Base-by-base conservation (phyloP, 2,797 vertebrate species). In the Cuculus canorus region DNA sequence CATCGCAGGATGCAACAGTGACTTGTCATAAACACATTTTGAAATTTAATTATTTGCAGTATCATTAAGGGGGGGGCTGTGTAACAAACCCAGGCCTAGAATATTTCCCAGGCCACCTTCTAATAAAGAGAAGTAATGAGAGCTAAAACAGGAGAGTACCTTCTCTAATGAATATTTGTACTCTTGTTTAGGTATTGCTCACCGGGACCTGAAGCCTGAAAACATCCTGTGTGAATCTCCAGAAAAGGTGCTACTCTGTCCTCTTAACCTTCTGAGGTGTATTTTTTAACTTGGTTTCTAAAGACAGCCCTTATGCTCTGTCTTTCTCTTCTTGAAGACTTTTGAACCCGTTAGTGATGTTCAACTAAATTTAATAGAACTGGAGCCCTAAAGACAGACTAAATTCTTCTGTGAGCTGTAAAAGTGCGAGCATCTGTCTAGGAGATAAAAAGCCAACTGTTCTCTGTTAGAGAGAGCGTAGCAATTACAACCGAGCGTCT, bases 201-300 rank as follows among this genome's bases (percentile, higher is more conserved):
- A 99, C 82, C 98, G 99, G 54, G 99, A 99, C 96, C 98, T 99
- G 89, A 99, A 99, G 96, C 98, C 99, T 90, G 99, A 99, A 97
- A 99, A 99, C 96, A 99, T 99, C 96, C 97, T 99, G 63, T 99
- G 99, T 90, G 99, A 99, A 98, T 99, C 97, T 97, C 98, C 98
- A 85, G 98, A 99, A 96, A 98, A 98, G 98, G 99, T 99, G 95
- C n/a, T 59, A 2, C 54, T 90, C 35, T 71, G 23, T 10, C 84
- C 54, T 72, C 50, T 69, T 60, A 47, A 35, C 28, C 32, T 47
- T 80, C 33, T 25, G 13, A 71, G 78, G 14, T 66, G 10, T n/a
- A 1, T 75, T 60, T 79, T 65, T 90, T 27, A 57, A 52, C 10
- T 66, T 73, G 8, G 3, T 57, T 88, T 77, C 39, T 25, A 39